These are phyloP conservation scores for Arrhamphus sclerolepis DNA, from an alignment of 2,797 vertebrate species.

Conservation along the genomic window DNA sequence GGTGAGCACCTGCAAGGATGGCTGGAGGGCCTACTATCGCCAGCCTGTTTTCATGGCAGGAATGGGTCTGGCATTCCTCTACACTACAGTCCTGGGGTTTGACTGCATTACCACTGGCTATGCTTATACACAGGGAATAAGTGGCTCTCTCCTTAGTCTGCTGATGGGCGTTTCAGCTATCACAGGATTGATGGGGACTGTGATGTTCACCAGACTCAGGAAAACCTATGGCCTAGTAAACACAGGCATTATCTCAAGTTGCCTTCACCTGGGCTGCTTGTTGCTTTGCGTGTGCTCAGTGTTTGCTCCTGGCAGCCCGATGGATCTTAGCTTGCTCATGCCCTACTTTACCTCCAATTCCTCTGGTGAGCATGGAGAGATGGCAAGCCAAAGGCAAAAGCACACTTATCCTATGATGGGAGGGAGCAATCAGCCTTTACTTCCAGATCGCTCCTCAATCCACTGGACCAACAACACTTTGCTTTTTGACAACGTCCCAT, in stretches of 20 bases:
- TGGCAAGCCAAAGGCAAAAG: slow-evolving; percentile 74
- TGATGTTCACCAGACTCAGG: slow-evolving; percentile 84
- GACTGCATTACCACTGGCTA: slow-evolving; percentile 86
- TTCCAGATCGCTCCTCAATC: slow-evolving; percentile 83
- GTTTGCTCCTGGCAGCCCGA: slow-evolving; percentile 85
- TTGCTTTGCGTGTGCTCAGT: slow-evolving; percentile 84
- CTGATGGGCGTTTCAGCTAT: slow-evolving; percentile 83
- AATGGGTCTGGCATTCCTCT: slow-evolving; percentile 86
- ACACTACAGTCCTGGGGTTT: slow-evolving; percentile 85
- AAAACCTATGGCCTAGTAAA: slow-evolving; percentile 81
- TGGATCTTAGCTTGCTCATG: slow-evolving; percentile 80
- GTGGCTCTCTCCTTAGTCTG: slow-evolving; percentile 85
- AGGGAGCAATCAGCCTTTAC: slow-evolving; percentile 83
- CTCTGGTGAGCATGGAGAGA: slow-evolving; percentile 62
- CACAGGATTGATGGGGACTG: slow-evolving; percentile 82
- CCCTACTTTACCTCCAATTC: slow-evolving; percentile 70
- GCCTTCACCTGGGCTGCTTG: slow-evolving; percentile 82
- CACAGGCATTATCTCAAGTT: slow-evolving; percentile 84
- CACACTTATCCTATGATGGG: slow-evolving; percentile 73
- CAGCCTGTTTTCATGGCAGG: slow-evolving; percentile 84
- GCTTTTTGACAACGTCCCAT: slow-evolving; percentile 81
- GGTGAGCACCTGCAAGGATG: slow-evolving; percentile 75
- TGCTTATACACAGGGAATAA: slow-evolving; percentile 85
- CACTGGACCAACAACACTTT: slow-evolving; percentile 89
- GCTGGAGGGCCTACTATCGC: slow-evolving; percentile 82